Conservation (phyloP, 2,888 invertebrate species). For the Folsomia manolachei region DNA sequence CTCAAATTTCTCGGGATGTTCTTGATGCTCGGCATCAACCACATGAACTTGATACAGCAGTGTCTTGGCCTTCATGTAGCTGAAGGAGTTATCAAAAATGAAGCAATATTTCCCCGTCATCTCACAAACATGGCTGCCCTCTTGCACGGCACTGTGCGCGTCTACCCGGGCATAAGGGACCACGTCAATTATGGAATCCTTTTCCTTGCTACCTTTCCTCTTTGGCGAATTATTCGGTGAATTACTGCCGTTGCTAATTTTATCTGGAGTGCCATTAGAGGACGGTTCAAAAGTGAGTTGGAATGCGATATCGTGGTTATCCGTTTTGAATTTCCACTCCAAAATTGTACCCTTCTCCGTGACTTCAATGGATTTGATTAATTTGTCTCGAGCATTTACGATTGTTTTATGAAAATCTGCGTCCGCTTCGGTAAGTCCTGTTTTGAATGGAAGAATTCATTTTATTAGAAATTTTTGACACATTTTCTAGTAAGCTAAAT, state of each 20-base stretch:
- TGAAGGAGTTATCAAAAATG: conserved; percentile 8
- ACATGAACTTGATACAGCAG: not conserved
- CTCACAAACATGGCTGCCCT: not conserved
- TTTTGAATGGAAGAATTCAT: not conserved
- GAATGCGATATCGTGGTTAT: conserved; percentile 8
- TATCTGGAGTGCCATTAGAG: not conserved
- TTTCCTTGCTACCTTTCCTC: not conserved
- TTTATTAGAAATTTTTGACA: not conserved
- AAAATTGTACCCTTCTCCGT: not conserved
- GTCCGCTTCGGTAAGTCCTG: conserved; percentile 4
- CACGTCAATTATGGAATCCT: not conserved
- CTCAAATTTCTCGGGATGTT: not conserved
- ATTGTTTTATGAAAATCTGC: not conserved
- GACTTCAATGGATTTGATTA: not conserved
- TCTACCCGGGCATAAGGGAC: not conserved
- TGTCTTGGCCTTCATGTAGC: not conserved
- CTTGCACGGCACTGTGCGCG: not conserved
- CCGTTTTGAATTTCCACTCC: conserved; percentile 20
- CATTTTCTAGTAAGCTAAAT: not conserved
- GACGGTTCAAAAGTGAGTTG: not conserved
- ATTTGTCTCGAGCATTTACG: conserved; percentile 9
- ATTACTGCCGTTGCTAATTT: not conserved
- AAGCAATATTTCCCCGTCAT: not conserved
- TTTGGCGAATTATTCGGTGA: not conserved
- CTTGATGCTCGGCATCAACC: not conserved